Percentiles rank a stretch among this genome's conserved stretches.
These are phyloP conservation scores for Neomonachus schauinslandi DNA, from an alignment of 2,113 vertebrate genomes.

Conservation along the genomic window DNA sequence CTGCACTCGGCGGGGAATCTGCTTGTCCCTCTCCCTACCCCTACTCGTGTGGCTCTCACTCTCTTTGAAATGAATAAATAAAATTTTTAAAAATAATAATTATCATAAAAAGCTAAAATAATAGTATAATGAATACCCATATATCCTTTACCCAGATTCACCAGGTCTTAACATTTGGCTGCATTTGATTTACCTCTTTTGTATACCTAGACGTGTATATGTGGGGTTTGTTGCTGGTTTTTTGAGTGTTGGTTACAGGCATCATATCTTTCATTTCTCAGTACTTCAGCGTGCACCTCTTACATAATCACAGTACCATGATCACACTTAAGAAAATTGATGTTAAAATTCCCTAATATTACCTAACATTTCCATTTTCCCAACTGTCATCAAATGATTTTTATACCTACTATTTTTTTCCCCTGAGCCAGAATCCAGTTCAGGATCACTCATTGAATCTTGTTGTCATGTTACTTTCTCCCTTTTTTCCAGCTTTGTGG, in stretches of 20 bases:
- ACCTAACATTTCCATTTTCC: not conserved
- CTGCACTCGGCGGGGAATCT: not conserved
- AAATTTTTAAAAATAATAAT: not conserved
- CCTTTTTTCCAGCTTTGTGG: not conserved
- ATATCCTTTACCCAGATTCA: not conserved
- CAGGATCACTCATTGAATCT: slow-evolving; percentile 26
- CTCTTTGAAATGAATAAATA: not conserved
- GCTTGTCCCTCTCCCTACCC: not conserved
- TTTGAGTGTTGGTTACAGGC: not conserved
- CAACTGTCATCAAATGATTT: not conserved
- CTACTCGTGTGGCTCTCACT: not conserved
- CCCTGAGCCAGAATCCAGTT: slow-evolving; percentile 3
- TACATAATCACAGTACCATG: not conserved
- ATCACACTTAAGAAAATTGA: not conserved
- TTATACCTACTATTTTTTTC: not conserved
- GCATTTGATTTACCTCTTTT: not conserved
- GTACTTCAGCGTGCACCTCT: not conserved
- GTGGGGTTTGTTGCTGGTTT: not conserved
- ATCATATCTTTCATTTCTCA: not conserved
- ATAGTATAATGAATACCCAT: not conserved
- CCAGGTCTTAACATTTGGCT: not conserved
- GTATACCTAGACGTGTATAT: fast-evolving
- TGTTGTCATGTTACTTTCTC: not conserved
- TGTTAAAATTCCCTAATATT: not conserved
- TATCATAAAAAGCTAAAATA: not conserved